Evolutionary conservation across 2,888 invertebrate species (phyloP), one percentile per base, ranked within the genome.

Genomic region (Zygaena filipendulae): DNA sequence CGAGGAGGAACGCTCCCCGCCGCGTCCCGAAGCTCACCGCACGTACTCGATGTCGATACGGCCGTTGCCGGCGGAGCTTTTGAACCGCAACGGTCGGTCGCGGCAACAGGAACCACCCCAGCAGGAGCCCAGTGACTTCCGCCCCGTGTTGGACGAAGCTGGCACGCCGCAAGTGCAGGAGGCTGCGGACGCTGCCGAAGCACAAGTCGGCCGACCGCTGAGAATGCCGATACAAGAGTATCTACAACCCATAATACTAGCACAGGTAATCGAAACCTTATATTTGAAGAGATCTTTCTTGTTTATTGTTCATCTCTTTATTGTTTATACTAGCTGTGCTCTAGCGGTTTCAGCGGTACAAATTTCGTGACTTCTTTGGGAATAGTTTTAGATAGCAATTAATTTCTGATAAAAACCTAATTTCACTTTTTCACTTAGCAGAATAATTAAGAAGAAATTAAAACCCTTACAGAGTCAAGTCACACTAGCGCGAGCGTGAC

Each of bases 101-200:
- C n/a, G n/a, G n/a, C n/a, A n/a, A n/a, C 4, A 6, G 16, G 16
- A 16, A 16, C 16, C 16, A 16, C 40, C 20, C 37, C 42, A 9
- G 43, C 36, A 35, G 47, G 48, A 28, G 7, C 32, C 43, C 2
- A 27, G 45, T 2, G 58, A 57, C 3, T 59, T 62, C 35, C 64
- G 63, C 32, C 56, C 67, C 2, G 57, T 67, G 11, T 42, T 71
- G 13, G 63, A 63, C 40, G 66, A 63, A 32, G 64, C 67, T 1
- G 55, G 56, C 1, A 72, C 84, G 43, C 86, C 86, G 2, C 58
- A 82, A 7, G 82, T 87, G 44, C 84, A 84, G 42, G 39, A 52
- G 12, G 47, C 40, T 13, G 38, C 52, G 13, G 47, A 41, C 14
- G 39, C 30, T 13, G 28, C 47, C 4, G 66, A 64, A 3, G 46